A percentile compares a stretch with the other conserved stretches of the same genome.
Evolutionary conservation across 1,140 invertebrate species (phyloP).

Genomic region (Sinonovacula constricta): DNA sequence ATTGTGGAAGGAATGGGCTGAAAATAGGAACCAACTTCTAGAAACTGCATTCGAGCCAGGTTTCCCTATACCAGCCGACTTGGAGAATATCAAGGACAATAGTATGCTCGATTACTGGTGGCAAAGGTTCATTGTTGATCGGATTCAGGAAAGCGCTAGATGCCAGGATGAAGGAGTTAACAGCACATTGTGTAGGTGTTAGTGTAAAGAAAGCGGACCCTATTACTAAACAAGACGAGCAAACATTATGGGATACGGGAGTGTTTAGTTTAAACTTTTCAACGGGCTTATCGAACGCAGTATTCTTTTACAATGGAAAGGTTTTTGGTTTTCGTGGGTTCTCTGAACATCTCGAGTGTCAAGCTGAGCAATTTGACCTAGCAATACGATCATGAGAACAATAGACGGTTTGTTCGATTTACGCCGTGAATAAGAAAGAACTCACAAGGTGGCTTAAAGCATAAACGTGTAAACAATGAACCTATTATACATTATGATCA

Average conservation of each 20-base stretch:
- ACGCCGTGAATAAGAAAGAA: not conserved
- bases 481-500: constrained; percentile 1
- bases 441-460: constrained; percentile 14
- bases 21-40: not conserved
- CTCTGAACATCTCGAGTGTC: not conserved
- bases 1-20: constrained; percentile 4
- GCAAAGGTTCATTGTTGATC: constrained; percentile 1
- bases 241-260: not conserved
- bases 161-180: not conserved
- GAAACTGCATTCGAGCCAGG: not conserved
- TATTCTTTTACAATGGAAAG: not conserved
- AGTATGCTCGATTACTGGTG: not conserved
- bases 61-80: not conserved
- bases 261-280: not conserved
- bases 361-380: not conserved
- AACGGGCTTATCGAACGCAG: not conserved
- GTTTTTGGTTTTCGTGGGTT: not conserved
- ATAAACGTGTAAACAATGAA: not conserved
- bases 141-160: not conserved
- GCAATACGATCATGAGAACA: too few relatives aligned
- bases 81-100: not conserved
- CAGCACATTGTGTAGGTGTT: not conserved
- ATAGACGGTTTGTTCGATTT: too few relatives aligned
- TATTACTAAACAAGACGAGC: not conserved
- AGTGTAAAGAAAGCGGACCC: not conserved